Evolutionary conservation across 92 coral and sea anemone genomes (phyloP).

Genomic region (Epizoanthus illoricatus): DNA sequence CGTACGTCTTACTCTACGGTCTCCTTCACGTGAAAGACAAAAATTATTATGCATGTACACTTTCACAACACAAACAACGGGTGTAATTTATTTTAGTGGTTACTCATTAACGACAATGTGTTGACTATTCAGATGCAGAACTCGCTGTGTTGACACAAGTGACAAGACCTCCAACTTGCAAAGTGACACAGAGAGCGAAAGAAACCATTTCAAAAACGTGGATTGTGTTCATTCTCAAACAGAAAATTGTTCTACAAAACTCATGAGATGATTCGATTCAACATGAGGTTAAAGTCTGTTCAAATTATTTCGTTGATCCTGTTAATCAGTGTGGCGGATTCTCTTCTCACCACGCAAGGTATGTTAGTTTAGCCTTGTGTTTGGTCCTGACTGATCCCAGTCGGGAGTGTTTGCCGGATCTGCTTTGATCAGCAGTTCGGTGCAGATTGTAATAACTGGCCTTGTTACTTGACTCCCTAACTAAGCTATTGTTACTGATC

Average conservation of each 20-base stretch:
- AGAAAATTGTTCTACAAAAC: background rate
- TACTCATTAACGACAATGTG: slow-evolving; percentile 20
- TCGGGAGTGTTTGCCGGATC: background rate
- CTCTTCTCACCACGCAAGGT: slow-evolving; percentile 1
- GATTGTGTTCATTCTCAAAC: too few species aligned
- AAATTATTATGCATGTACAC: too few species aligned
- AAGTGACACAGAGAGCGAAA: too few species aligned
- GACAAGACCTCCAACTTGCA: too few species aligned
- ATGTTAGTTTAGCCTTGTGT: background rate
- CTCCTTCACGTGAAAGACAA: too few species aligned
- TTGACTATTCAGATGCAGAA: slow-evolving; percentile 10
- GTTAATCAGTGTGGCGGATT: background rate
- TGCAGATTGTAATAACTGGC: background rate
- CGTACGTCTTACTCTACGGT: too few species aligned
- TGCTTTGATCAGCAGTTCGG: background rate
- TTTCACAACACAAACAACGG: too few species aligned
- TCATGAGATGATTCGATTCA: background rate
- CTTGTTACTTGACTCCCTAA: background rate
- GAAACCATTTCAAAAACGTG: too few species aligned
- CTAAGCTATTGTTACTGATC: too few species aligned
- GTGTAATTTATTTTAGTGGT: background rate
- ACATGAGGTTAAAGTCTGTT: background rate
- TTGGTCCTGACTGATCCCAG: background rate
- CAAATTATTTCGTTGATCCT: background rate
- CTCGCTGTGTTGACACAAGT: background rate